Percentiles rank a stretch among this genome's conserved stretches.
Evolutionary conservation across 2,888 invertebrate genomes (phyloP).

Genomic region (Odontocerum albicorne): DNA sequence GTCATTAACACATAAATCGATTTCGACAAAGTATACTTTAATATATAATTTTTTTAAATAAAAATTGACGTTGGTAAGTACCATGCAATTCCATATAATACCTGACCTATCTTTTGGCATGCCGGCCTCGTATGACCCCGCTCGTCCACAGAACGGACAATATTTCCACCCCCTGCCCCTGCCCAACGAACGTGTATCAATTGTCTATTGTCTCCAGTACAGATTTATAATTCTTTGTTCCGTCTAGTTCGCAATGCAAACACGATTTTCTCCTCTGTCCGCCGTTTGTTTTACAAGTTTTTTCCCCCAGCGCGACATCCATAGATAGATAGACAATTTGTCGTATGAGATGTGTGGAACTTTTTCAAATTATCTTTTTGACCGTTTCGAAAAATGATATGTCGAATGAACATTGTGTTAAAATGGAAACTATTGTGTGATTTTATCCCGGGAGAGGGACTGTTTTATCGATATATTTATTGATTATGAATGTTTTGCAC

Average conservation of each 20-base stretch:
- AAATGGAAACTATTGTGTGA: no score
- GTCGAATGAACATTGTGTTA: no score
- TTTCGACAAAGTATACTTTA: no score
- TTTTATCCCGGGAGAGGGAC: no score
- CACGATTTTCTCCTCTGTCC: slow-evolving; percentile 22
- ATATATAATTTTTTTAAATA: no score
- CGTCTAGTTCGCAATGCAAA: slow-evolving; percentile 28
- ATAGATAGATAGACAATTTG: slow-evolving; percentile 1
- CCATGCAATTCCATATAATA: no score
- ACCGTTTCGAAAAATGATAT: not conserved
- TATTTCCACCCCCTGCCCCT: slow-evolving; percentile 14
- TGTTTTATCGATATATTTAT: no score
- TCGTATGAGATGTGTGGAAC: slow-evolving; percentile 1
- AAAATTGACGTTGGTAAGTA: no score
- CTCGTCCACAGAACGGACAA: slow-evolving; percentile 20
- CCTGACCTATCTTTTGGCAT: slow-evolving; percentile 16
- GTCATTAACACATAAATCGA: no score
- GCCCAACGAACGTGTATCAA: slow-evolving; percentile 27
- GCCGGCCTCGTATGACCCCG: slow-evolving; percentile 21
- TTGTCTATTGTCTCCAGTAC: slow-evolving; percentile 35
- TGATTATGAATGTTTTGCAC: no score
- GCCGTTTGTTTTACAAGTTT: slow-evolving; percentile 27
- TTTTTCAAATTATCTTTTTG: not conserved
- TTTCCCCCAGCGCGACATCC: slow-evolving; percentile 9
- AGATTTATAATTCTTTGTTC: slow-evolving; percentile 36